A percentile compares a stretch with the other conserved stretches of the same genome.
Evolutionary conservation across 2,113 vertebrate species (phyloP).

Genomic region (Scytalopus superciliaris): DNA sequence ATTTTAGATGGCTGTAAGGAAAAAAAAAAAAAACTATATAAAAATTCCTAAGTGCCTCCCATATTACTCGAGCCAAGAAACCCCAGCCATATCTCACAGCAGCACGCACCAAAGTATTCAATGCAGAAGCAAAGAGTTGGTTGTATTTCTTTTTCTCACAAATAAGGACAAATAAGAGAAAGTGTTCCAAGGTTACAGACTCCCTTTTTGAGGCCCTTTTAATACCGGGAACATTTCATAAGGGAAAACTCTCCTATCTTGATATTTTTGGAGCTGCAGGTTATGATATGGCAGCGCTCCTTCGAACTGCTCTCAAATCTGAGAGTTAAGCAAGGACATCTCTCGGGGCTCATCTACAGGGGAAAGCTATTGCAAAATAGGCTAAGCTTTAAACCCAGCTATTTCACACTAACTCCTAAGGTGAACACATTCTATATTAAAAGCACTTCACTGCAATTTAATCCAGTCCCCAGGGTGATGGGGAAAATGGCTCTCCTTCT

Average conservation of each 20-base stretch:
- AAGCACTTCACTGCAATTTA: background rate
- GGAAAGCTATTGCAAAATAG: background rate
- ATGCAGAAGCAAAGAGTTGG: background rate
- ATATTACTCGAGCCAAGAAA: background rate
- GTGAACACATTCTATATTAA: constrained; percentile 20
- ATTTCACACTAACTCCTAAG: background rate
- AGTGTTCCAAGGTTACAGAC: background rate
- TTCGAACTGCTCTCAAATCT: background rate
- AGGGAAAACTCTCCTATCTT: background rate
- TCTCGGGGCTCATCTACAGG: background rate
- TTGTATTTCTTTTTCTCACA: background rate
- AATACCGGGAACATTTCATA: background rate
- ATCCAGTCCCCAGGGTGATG: background rate
- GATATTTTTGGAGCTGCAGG: background rate
- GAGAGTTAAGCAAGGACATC: constrained; percentile 6
- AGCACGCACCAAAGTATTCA: background rate
- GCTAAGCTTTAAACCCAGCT: constrained; percentile 22
- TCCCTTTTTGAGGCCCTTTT: background rate
- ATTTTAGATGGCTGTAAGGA: background rate
- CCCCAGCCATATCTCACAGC: background rate
- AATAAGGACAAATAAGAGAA: background rate
- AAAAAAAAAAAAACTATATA: background rate
- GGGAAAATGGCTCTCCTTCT: background rate
- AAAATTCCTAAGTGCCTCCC: background rate
- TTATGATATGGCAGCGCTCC: background rate